Evolutionary conservation across 2,888 invertebrate genomes (phyloP).

Genomic region (Colletes collaris): DNA sequence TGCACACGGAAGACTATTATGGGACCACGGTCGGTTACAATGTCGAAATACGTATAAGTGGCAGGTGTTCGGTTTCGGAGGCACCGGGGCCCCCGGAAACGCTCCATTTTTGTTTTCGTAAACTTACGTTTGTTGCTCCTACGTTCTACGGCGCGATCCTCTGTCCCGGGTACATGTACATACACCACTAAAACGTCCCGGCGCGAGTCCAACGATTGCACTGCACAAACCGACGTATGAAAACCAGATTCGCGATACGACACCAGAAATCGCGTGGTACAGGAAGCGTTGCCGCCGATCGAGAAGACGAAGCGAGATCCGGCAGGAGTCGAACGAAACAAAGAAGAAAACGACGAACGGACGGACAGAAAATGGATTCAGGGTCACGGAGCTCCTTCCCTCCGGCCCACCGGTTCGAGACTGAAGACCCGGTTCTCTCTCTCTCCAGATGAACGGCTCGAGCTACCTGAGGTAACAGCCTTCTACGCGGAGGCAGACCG

Average conservation of each 20-base stretch:
- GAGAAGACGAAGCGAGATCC: not conserved
- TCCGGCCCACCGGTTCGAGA: conserved; percentile 82
- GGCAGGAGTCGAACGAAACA: not conserved
- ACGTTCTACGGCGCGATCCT: conserved; percentile 62
- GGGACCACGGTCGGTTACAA: too few relatives aligned
- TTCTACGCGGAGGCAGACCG: conserved; percentile 42
- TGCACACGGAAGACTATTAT: too few relatives aligned
- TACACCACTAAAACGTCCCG: conserved; percentile 54
- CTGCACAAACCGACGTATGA: conserved; percentile 47
- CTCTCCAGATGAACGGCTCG: conserved; percentile 76
- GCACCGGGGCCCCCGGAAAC: not conserved
- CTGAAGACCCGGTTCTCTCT: conserved; percentile 75
- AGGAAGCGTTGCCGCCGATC: not conserved
- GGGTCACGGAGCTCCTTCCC: conserved; percentile 82
- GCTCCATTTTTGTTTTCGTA: not conserved
- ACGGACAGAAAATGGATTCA: conserved; percentile 59
- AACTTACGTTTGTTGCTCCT: conserved; percentile 68
- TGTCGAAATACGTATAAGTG: too few relatives aligned
- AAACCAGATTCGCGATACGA: not conserved
- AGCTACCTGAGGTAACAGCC: conserved; percentile 64
- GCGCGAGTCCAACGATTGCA: conserved; percentile 46
- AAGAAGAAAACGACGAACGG: not conserved
- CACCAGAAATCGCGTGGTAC: not conserved
- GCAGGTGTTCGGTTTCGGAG: conserved; percentile 1
- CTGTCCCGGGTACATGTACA: conserved; percentile 62